Percentiles rank a stretch among this genome's conserved stretches.
Conservation (phyloP, 2,888 invertebrate genomes). For the Charanyca ferruginea region DNA sequence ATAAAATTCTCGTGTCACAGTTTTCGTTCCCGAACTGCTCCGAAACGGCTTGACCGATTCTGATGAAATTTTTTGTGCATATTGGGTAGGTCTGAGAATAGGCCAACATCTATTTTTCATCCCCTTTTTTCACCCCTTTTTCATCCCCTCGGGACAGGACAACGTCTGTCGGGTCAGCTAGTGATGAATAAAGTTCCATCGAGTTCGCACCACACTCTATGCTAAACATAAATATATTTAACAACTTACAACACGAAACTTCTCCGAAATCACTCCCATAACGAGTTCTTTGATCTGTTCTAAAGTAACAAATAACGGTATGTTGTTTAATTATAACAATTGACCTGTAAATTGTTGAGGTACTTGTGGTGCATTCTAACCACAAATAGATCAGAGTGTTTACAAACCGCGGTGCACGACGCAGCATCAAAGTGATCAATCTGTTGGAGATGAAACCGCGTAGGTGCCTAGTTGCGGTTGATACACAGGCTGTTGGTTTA, state of each 20-base stretch:
- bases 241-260: constrained; percentile 10
- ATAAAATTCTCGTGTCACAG: too few species aligned
- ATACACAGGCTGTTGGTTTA: neutral
- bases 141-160: too few species aligned
- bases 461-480: constrained; percentile 31
- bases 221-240: constrained; percentile 9
- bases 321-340: constrained; percentile 48
- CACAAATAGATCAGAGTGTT: constrained; percentile 52
- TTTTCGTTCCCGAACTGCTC: too few species aligned
- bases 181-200: too few species aligned
- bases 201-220: neutral
- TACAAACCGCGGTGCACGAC: constrained; percentile 22
- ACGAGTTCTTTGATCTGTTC: constrained; percentile 56
- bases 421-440: constrained; percentile 41
- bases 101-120: too few species aligned
- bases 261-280: constrained; percentile 41
- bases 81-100: too few species aligned
- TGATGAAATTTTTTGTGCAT: too few species aligned
- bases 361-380: constrained; percentile 16
- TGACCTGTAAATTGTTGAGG: constrained; percentile 57
- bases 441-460: constrained; percentile 37
- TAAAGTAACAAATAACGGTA: constrained; percentile 50
- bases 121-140: too few species aligned
- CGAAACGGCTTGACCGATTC: too few species aligned
- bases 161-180: too few species aligned